Base-by-base conservation (phyloP, 2,888 invertebrate genomes). In the Polydrusus tereticollis region DNA sequence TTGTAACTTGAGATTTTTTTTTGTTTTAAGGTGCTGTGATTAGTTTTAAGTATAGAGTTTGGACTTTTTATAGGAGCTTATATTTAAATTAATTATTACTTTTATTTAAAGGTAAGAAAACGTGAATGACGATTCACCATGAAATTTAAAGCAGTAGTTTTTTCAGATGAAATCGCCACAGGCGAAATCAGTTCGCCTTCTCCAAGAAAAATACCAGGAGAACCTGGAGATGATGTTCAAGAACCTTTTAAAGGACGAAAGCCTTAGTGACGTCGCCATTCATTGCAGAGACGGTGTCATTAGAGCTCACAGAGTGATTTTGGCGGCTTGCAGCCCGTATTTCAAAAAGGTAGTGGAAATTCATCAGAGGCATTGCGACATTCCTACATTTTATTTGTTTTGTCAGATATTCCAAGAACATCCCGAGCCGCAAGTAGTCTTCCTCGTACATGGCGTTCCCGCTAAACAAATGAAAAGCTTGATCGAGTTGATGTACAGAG, bases 301-400 rank as follows among this genome's bases (percentile, higher is more conserved):
- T 79, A 89, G 90, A 82, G 91, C 91, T 47, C 92, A 92, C 84
- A 90, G 92, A 83, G 87, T 93, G 77, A 91, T 93, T 76, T 87
- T 93, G 75, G 92, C 93, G 52, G 92, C 92, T 63, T 92, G 91
- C 86, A 92, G 92, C 81, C 91, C 92, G 62, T 93, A 93, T 83
- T 93, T 93, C 85, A 91, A 92, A 82, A 89, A 90, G 78, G 90
- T 93, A 63, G n/a, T n/a, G n/a, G n/a, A n/a, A n/a, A n/a, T n/a
- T n/a, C n/a, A n/a, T n/a, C n/a, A n/a, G n/a, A n/a, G n/a, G n/a
- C n/a, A n/a, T n/a, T n/a, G n/a, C 1, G 20, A 16, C 5, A 55
- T 12, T 55, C 1, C 21, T 14, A 36, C 16, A 8, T 38, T 18
- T 59, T 5, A 5, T 7, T 50, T 52, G 6, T 33, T 55, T 0